These are phyloP conservation scores for Cheilosia pagana DNA, from an alignment of 2,888 invertebrate species.

Conservation along the genomic window DNA sequence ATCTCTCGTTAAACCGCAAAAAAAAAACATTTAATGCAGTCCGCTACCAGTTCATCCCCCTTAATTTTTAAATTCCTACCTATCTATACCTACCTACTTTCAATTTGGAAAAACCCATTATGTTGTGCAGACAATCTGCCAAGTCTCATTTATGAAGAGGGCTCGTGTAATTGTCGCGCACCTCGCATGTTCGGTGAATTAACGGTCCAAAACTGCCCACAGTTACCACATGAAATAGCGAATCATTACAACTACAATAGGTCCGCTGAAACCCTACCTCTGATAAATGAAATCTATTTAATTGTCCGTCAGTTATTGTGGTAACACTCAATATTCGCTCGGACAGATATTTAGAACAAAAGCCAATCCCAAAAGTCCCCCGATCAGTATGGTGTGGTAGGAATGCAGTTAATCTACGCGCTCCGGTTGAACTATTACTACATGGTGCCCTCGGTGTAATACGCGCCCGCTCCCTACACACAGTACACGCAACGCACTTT, in stretches of 20 bases:
- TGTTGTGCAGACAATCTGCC: conserved; percentile 8
- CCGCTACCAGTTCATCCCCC: no score
- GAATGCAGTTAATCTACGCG: conserved; percentile 18
- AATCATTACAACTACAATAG: conserved; percentile 10
- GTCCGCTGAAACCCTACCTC: conserved; percentile 16
- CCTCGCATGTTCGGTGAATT: conserved; percentile 17
- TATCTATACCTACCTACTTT: no score
- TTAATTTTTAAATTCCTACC: not conserved
- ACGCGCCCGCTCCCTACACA: not conserved
- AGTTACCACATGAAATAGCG: conserved; percentile 7
- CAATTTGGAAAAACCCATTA: not conserved
- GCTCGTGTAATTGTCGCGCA: conserved; percentile 26
- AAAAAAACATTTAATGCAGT: no score
- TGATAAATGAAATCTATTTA: conserved; percentile 45
- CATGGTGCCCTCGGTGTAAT: conserved; percentile 6
- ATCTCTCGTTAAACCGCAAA: no score
- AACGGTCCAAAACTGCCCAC: not conserved
- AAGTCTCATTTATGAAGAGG: not conserved
- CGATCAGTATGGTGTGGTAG: not conserved
- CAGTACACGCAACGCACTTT: conserved; percentile 33
- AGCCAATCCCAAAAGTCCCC: not conserved
- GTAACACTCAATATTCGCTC: conserved; percentile 23
- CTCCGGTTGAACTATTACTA: conserved; percentile 4
- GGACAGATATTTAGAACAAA: conserved; percentile 35
- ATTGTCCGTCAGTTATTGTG: conserved; percentile 22